Evolutionary conservation across 2,797 vertebrate species (phyloP).

Genomic region (Numenius phaeopus): DNA sequence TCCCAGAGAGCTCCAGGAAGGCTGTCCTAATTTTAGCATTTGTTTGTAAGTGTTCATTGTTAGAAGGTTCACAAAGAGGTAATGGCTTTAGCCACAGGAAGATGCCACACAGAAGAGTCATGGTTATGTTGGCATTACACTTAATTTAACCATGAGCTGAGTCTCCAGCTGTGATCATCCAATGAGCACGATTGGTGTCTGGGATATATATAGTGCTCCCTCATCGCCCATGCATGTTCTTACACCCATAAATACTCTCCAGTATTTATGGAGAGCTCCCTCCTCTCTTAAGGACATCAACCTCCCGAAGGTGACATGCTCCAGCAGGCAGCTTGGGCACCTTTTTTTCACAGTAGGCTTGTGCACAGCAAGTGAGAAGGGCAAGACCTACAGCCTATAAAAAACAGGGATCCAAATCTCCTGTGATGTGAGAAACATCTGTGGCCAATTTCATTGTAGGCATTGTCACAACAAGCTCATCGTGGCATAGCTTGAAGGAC

Average conservation of each 20-base stretch:
- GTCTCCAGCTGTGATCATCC: neutral
- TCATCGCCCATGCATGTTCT: neutral
- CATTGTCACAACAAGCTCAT: neutral
- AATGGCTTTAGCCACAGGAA: neutral
- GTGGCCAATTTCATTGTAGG: neutral
- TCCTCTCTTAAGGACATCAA: neutral
- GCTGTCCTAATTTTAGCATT: neutral
- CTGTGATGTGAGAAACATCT: neutral
- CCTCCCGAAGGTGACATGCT: neutral
- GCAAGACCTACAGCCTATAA: neutral
- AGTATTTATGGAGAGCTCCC: neutral
- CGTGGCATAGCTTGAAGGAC: neutral
- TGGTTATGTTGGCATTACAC: neutral
- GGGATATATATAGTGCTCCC: neutral
- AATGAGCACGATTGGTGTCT: accelerated
- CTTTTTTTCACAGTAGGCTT: neutral
- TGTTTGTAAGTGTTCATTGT: neutral
- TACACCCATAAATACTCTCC: neutral
- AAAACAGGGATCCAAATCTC: neutral
- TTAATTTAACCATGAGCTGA: neutral
- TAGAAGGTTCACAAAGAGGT: neutral
- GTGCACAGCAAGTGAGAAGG: neutral
- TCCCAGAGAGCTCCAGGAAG: neutral
- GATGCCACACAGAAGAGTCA: neutral
- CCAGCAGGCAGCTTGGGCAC: neutral